Percentiles rank a stretch among this genome's conserved stretches.
These are phyloP conservation scores for rat (Rattus norvegicus) DNA, from an alignment of 2,113 vertebrate genomes.

Conservation along the genomic window GRCr8 NC_086028.1:35619501-35620000, in stretches of 20 bases:
- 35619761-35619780: background rate
- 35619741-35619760: background rate
- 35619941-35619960: background rate
- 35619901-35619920: background rate
- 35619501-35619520: background rate
- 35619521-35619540: background rate
- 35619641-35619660: background rate
- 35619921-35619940: background rate
- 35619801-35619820: background rate
- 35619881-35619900: background rate
- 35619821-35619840: no score
- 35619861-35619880: accelerated
- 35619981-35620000: background rate
- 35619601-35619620: accelerated
- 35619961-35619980: background rate
- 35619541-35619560: accelerated
- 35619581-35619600: background rate
- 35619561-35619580: background rate
- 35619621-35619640: background rate
- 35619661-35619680: background rate
- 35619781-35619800: background rate
- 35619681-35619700: background rate
- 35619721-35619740: background rate
- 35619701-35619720: background rate
- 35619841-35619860: background rate